Evolutionary conservation across 2,888 invertebrate genomes (phyloP), one percentile per base, ranked within the genome.

Genomic region (Mesodorylaimus sp.): DNA sequence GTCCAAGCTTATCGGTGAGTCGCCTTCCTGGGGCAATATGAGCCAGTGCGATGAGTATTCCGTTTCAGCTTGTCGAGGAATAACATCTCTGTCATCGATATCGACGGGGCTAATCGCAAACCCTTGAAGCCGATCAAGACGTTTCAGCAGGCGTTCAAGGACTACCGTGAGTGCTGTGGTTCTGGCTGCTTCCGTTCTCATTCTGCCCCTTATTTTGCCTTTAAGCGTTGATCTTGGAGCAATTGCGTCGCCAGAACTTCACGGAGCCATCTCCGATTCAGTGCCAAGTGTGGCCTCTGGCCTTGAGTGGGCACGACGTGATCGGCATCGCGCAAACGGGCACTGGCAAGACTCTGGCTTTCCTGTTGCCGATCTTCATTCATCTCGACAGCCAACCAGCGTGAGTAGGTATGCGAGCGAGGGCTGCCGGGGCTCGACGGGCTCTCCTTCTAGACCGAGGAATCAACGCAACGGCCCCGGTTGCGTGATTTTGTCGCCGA

Each of bases 281-380:
- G 61, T 74, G 79, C 52, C 91, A 91, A 70, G 81, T 85, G 1
- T 93, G 91, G 91, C 91, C 93, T 1, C 75, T 91, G 53, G 71
- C 91, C 1, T 68, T 93, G 19, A 77, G 78, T 60, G 91, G 91
- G 0, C 77, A 80, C 63, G 93, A 93, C 69, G 69, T 89, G 65
- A 89, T 93, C 65, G 93, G 91, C 16, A 89, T 93, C 55, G 89
- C 91, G 1, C 91, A 91, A 70, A 87, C 87, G 3, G 86, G 86
- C 50, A 85, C 85, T 21, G 77, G 76, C 66, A 64, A 61, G 53
- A 93, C 91, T 0, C 70, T 93, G 50, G 91, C 88, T 0, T 93
- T 89, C 63, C 70, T 91, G 1, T 66, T 93, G 48, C 93, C 93
- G 7, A 91, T 87, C 13, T 74, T 93, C 58, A 81, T 93, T 57